Percentiles rank a stretch among this genome's conserved stretches.
Conservation (phyloP, 2,888 invertebrate species). For the Cylindroiulus punctatus region DNA sequence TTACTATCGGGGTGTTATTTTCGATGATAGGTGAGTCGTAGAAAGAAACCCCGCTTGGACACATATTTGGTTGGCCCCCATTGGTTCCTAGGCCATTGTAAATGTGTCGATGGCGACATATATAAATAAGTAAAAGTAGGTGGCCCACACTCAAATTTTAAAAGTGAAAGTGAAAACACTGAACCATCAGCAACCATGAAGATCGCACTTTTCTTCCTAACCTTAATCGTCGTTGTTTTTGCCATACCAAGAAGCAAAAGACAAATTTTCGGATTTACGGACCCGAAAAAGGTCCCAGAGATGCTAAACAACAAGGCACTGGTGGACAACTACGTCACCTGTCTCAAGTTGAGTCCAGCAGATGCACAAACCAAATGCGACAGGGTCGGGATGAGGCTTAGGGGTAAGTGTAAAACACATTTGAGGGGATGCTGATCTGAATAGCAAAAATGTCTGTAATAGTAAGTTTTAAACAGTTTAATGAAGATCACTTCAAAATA, state of each 20-base stretch:
- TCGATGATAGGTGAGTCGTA: conserved; percentile 21
- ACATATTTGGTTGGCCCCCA: conserved; percentile 1
- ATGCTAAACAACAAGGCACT: conserved; percentile 45
- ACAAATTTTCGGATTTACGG: conserved; percentile 23
- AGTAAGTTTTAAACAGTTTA: too few species aligned
- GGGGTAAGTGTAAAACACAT: conserved; percentile 31
- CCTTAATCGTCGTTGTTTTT: not conserved
- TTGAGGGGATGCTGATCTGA: too few species aligned
- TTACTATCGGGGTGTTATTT: conserved; percentile 7
- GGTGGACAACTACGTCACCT: not conserved
- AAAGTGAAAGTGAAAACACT: not conserved
- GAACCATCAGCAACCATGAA: not conserved
- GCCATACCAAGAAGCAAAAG: not conserved
- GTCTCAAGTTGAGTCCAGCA: not conserved
- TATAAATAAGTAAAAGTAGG: conserved; percentile 40
- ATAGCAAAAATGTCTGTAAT: too few species aligned
- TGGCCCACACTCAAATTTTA: not conserved
- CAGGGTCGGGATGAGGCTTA: conserved; percentile 41
- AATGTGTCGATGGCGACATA: conserved; percentile 40
- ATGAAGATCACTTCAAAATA: too few species aligned
- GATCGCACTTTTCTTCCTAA: not conserved
- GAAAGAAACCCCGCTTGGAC: conserved; percentile 11
- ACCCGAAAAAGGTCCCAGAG: conserved; percentile 45
- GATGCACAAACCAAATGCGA: conserved; percentile 26
- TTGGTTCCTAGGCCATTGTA: conserved; percentile 38